Base-by-base conservation (phyloP, 2,888 invertebrate genomes). In the Acanthosoma haemorrhoidale region DNA sequence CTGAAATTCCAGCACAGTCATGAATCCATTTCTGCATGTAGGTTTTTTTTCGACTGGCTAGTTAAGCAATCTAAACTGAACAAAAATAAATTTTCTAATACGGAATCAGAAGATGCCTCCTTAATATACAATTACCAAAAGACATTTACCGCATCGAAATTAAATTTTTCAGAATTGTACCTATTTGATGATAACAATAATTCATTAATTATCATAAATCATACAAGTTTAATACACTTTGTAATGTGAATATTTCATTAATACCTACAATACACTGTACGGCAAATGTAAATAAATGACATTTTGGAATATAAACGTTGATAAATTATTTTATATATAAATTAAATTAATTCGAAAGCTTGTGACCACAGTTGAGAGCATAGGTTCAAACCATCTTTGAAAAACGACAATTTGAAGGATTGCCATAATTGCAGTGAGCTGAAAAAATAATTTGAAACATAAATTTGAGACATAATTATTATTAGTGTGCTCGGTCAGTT, bases 101-200 rank as follows among this genome's bases (percentile, higher is more conserved):
- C 76, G 21, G 77, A 80, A 0, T 78, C 78, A 11, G 87, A 88
- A 77, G 79, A 82, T 3, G 69, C 77, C 0, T 81, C 83, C 74
- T 78, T 91, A n/a, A 92, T 93, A 75, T 90, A 88, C 77, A 92
- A 92, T 77, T 89, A 87, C 77, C 79, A 79, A 25, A 81, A 86
- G 0, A 80, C 80, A 2, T 90, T 86, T 76, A 88, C 88, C 0
- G 88, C 85, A 0, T 32, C 25, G 36, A 51, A 15, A 41, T 29
- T 38, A 57, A 57, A 16, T 57, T 67, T 57, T 57, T 51, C 43
- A 51, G 67, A 67, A 34, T n/a, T 67, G n/a, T 67, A 67, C 34
- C 57, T 67, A 13, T 67, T 67, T 29, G 64, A 83, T 34, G 63
- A 64, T 15, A 66, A 66, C 29, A 8, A 88, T 94, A 78, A 96